Conservation (phyloP, 2,888 invertebrate species). For the Chamaedrilus cognettii region DNA sequence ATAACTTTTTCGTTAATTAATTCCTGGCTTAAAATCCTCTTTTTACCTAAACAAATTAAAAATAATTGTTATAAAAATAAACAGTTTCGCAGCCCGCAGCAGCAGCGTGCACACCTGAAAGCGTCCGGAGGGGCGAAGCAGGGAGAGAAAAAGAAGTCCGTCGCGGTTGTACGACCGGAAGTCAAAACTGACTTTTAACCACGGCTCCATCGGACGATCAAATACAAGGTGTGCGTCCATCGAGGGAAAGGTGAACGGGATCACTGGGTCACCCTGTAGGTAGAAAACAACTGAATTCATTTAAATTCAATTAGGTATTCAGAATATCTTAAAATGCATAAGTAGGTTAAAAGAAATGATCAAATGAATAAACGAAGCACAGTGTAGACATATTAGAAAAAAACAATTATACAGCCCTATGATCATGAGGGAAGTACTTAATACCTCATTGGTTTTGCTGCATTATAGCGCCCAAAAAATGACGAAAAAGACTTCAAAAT, state of each 20-base stretch:
- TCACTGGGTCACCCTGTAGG: constrained; percentile 27
- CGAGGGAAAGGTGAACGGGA: constrained; percentile 44
- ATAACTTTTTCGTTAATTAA: too few relatives aligned
- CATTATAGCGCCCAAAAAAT: too few relatives aligned
- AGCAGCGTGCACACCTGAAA: neutral
- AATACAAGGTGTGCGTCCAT: constrained; percentile 47
- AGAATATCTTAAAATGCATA: too few relatives aligned
- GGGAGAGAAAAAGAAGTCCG: constrained; percentile 49
- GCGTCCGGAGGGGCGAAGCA: constrained; percentile 35
- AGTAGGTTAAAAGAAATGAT: too few relatives aligned
- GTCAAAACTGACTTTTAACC: constrained; percentile 46
- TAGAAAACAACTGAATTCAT: too few relatives aligned
- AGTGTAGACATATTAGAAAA: too few relatives aligned
- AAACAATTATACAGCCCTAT: too few relatives aligned
- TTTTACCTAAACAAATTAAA: neutral
- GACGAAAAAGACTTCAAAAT: too few relatives aligned
- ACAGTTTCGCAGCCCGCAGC: neutral
- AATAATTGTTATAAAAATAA: neutral
- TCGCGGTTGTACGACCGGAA: constrained; percentile 56
- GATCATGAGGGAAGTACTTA: too few relatives aligned
- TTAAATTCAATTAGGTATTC: too few relatives aligned
- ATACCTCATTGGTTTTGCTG: too few relatives aligned
- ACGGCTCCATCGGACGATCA: constrained; percentile 30
- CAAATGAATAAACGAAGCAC: too few relatives aligned
- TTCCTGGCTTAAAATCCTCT: neutral